phyloP scores from a whole-genome alignment of 2,888 invertebrate genomes.

The Aproaerema taeniolella region DNA sequence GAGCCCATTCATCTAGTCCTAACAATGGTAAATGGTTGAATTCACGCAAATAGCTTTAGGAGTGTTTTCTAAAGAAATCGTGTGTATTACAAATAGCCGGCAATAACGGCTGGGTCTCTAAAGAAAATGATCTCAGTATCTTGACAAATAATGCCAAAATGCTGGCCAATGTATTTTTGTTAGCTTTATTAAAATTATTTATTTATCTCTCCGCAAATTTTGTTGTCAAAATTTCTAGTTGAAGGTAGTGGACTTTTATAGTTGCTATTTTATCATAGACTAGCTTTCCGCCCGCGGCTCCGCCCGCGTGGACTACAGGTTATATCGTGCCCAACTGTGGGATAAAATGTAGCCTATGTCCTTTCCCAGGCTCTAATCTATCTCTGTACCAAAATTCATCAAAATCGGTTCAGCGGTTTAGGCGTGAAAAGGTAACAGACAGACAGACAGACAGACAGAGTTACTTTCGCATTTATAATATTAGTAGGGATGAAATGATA shows the following conservation, averaged over 20 bases:
- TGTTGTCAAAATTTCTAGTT: too few species aligned
- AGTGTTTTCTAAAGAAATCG: slow-evolving; percentile 33
- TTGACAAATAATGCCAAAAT: slow-evolving; percentile 10
- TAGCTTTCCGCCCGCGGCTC: too few species aligned
- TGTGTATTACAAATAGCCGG: slow-evolving; percentile 39
- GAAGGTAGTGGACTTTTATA: too few species aligned
- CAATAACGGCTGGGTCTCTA: slow-evolving; percentile 28
- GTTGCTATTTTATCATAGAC: too few species aligned
- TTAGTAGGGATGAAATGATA: too few species aligned
- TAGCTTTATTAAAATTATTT: not conserved
- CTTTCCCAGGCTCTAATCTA: too few species aligned
- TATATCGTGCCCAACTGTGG: not conserved
- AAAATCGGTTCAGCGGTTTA: too few species aligned
- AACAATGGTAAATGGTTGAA: slow-evolving; percentile 39
- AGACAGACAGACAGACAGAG: too few species aligned
- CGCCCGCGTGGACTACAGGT: not conserved
- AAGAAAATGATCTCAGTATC: slow-evolving; percentile 26
- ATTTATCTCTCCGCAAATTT: not conserved
- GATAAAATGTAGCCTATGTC: too few species aligned
- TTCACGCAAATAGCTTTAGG: slow-evolving; percentile 37
- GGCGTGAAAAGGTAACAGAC: too few species aligned
- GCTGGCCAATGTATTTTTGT: not conserved
- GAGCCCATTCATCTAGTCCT: slow-evolving; percentile 32
- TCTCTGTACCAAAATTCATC: too few species aligned
- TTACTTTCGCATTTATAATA: too few species aligned